Evolutionary conservation across 2,113 vertebrate species (phyloP).

Genomic region (Panthera uncia): DNA sequence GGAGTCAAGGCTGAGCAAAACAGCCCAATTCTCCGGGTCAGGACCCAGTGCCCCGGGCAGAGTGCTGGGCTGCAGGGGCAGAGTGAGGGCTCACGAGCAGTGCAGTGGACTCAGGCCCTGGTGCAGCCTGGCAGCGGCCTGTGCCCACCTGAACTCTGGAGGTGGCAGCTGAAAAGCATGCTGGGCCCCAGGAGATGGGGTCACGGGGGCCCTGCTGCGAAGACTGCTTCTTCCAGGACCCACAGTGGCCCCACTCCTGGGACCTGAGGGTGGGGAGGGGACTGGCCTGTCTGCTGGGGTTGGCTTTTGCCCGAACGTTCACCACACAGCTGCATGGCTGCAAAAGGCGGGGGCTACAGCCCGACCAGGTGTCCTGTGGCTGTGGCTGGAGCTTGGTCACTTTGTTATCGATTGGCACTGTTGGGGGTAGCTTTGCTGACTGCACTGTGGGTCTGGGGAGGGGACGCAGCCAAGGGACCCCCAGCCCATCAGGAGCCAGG

Average conservation of each 20-base stretch:
- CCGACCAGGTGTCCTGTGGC: neutral
- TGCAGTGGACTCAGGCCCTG: neutral
- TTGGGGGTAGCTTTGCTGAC: no score
- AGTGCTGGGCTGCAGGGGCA: neutral
- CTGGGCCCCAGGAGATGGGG: accelerated
- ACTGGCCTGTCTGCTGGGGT: neutral
- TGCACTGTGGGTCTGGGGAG: neutral
- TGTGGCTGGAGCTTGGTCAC: accelerated
- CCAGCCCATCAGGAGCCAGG: neutral
- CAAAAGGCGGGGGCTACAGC: neutral
- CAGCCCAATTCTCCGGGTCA: neutral
- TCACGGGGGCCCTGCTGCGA: neutral
- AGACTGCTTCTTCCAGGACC: neutral
- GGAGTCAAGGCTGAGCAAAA: neutral
- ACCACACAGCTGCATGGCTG: neutral
- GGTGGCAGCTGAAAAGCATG: neutral
- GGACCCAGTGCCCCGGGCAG: neutral
- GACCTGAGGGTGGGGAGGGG: neutral
- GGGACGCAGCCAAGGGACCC: neutral
- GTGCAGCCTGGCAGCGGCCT: neutral
- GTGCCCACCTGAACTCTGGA: neutral
- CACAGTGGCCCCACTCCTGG: neutral
- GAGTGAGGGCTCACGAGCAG: neutral
- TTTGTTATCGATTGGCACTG: neutral
- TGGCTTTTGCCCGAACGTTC: neutral